Conservation (phyloP, 2,888 invertebrate genomes). For the Hydraecia micacea region DNA sequence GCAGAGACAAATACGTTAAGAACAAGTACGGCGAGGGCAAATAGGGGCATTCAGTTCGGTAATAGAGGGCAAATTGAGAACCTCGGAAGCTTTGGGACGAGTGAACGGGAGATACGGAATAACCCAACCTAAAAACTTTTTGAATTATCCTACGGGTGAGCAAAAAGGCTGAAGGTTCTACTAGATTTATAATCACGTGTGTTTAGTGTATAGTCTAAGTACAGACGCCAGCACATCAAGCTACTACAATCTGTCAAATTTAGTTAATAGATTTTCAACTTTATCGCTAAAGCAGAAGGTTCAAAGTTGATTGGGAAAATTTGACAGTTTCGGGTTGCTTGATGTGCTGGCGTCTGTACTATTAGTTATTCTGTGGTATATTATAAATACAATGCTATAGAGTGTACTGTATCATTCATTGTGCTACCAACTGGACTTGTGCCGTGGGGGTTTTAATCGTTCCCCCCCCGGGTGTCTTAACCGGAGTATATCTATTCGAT, state of each 20-base stretch:
- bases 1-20: conserved; percentile 48
- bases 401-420: neutral
- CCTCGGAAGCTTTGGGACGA: conserved; percentile 29
- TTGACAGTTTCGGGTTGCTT: too few species aligned
- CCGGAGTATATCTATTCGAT: neutral
- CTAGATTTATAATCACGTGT: neutral
- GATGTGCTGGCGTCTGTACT: too few species aligned
- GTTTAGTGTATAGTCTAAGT: neutral
- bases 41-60: conserved; percentile 49
- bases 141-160: conserved; percentile 5
- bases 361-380: too few species aligned
- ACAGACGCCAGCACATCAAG: too few species aligned
- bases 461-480: neutral
- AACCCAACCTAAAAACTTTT: conserved; percentile 19
- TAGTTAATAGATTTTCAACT: too few species aligned
- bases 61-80: conserved; percentile 58
- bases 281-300: too few species aligned
- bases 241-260: too few species aligned
- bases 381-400: too few species aligned
- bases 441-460: neutral
- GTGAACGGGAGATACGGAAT: conserved; percentile 22
- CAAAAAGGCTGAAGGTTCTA: neutral
- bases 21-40: conserved; percentile 48
- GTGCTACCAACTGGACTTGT: neutral
- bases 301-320: too few species aligned